phyloP scores from a whole-genome alignment of 2,888 invertebrate species.

The Pasiphila rectangulata region DNA sequence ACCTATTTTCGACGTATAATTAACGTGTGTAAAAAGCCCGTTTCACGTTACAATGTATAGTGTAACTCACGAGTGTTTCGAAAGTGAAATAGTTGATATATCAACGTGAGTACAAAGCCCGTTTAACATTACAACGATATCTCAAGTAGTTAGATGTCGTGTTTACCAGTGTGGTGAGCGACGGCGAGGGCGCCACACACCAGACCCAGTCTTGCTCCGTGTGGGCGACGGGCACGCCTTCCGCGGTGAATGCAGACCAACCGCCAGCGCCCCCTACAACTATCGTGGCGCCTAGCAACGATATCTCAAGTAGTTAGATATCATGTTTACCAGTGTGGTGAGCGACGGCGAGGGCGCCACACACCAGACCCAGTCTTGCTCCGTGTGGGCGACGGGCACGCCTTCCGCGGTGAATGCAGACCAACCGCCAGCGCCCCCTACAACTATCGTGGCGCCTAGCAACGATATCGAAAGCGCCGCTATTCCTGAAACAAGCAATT shows the following conservation, averaged over 20 bases:
- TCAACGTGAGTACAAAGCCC: no score
- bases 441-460: slow-evolving; percentile 62
- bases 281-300: slow-evolving; percentile 62
- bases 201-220: slow-evolving; percentile 74
- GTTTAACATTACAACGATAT: no score
- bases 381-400: slow-evolving; percentile 55
- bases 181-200: slow-evolving; percentile 62
- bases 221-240: slow-evolving; percentile 60
- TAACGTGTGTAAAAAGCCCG: no score
- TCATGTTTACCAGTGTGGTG: slow-evolving; percentile 58
- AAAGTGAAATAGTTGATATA: no score
- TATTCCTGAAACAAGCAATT: slow-evolving; percentile 49
- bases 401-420: slow-evolving; percentile 69
- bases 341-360: slow-evolving; percentile 58
- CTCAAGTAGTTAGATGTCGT: no score
- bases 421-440: slow-evolving; percentile 74
- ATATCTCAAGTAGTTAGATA: no score
- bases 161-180: slow-evolving; percentile 59
- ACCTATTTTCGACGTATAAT: no score
- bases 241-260: slow-evolving; percentile 68
- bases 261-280: slow-evolving; percentile 71
- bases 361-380: slow-evolving; percentile 74
- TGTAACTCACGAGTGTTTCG: no score
- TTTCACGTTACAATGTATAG: no score
- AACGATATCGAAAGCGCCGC: slow-evolving; percentile 64